Conservation (phyloP, 2,888 invertebrate species). For the Acronicta alni region DNA sequence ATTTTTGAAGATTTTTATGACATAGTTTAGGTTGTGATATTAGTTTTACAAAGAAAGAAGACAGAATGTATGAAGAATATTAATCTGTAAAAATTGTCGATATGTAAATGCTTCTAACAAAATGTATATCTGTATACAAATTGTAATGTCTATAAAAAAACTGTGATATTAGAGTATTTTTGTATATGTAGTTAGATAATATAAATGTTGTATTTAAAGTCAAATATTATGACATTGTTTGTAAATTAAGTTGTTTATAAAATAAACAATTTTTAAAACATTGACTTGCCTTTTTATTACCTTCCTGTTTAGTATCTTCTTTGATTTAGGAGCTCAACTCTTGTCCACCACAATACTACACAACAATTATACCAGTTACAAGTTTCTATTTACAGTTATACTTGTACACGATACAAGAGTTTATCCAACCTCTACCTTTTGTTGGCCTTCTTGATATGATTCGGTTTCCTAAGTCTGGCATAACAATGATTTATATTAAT, state of each 20-base stretch:
- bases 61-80: slow-evolving; percentile 25
- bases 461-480: too few species aligned
- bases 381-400: too few species aligned
- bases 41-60: slow-evolving; percentile 51
- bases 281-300: slow-evolving; percentile 26
- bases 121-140: slow-evolving; percentile 51
- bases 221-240: slow-evolving; percentile 81
- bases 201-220: slow-evolving; percentile 77
- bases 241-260: slow-evolving; percentile 81
- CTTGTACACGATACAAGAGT: too few species aligned
- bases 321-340: neutral
- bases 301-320: neutral
- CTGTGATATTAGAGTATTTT: slow-evolving; percentile 84
- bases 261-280: slow-evolving; percentile 79
- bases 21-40: slow-evolving; percentile 68
- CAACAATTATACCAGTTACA: too few species aligned
- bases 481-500: too few species aligned
- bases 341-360: too few species aligned
- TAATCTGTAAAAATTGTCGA: slow-evolving; percentile 41
- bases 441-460: too few species aligned
- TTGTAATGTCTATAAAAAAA: slow-evolving; percentile 62
- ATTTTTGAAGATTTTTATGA: slow-evolving; percentile 31
- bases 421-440: too few species aligned
- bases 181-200: slow-evolving; percentile 63
- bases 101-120: slow-evolving; percentile 51